Conservation (phyloP, 2,113 vertebrate species). For the Myiozetetes cayanensis region DNA sequence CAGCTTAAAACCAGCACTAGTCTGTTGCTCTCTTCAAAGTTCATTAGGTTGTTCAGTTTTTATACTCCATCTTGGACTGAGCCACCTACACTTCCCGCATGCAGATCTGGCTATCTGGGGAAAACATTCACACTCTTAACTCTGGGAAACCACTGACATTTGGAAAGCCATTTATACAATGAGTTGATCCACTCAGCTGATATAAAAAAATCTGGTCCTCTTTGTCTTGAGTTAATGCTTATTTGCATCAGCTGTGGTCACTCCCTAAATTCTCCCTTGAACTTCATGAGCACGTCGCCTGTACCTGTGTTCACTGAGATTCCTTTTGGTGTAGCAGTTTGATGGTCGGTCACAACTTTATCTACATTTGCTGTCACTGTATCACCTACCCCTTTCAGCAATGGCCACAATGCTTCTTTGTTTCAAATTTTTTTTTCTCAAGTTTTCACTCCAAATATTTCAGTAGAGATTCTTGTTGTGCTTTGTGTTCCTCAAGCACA, state of each 20-base stretch:
- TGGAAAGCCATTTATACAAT: not conserved
- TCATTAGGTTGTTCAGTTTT: not conserved
- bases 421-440: not conserved
- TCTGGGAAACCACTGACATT: not conserved
- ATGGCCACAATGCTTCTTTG: not conserved
- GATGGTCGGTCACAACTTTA: not conserved
- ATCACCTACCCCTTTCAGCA: not conserved
- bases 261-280: not conserved
- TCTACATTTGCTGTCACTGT: not conserved
- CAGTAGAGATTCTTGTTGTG: not conserved
- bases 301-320: not conserved
- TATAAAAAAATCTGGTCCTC: not conserved
- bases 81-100: not conserved
- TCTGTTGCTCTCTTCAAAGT: not conserved
- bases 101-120: not conserved
- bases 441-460: not conserved
- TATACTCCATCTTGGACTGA: not conserved
- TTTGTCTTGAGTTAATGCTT: not conserved
- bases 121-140: not conserved
- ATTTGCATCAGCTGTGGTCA: not conserved
- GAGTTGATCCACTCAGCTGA: not conserved
- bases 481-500: not conserved
- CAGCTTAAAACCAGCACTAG: not conserved
- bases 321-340: not conserved
- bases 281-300: not conserved